Conservation (phyloP, 2,113 vertebrate species). For the Ancistrus triradiatus region DNA sequence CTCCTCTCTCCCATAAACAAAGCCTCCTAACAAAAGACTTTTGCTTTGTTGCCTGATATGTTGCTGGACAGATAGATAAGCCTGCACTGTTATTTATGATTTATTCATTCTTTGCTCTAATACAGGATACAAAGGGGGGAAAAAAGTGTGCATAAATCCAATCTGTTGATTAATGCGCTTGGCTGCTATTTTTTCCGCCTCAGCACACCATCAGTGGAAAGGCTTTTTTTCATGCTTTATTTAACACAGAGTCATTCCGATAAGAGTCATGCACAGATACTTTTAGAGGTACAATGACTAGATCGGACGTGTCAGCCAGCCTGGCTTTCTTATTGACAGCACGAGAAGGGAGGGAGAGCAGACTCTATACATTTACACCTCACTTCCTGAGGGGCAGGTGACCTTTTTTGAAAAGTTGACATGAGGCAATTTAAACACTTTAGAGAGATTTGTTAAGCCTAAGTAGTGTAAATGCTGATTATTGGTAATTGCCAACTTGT, state of each 20-base stretch:
- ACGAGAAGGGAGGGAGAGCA: conserved; percentile 60
- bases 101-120: conserved; percentile 7
- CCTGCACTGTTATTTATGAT: not conserved
- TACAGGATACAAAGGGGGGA: conserved; percentile 58
- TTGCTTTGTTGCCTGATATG: conserved; percentile 10
- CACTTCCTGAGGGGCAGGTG: not conserved
- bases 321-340: conserved; percentile 69
- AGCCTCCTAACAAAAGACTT: not conserved
- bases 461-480: not conserved
- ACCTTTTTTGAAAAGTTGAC: not conserved
- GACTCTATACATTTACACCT: conserved; percentile 38
- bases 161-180: conserved; percentile 85
- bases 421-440: conserved; percentile 3
- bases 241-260: conserved; percentile 96
- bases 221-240: conserved; percentile 99
- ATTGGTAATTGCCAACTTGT: not conserved
- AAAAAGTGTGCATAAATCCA: conserved; percentile 68
- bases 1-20: conserved; percentile 13
- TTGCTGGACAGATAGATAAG: not conserved
- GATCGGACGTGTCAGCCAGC: conserved; percentile 81
- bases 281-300: conserved; percentile 89
- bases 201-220: conserved; percentile 83
- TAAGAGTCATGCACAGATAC: conserved; percentile 87
- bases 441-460: not conserved
- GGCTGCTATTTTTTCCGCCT: conserved; percentile 80